Percentiles rank a stretch among this genome's conserved stretches.
Evolutionary conservation across 2,113 vertebrate species (phyloP).

Genomic region (Charadrius vociferus): DNA sequence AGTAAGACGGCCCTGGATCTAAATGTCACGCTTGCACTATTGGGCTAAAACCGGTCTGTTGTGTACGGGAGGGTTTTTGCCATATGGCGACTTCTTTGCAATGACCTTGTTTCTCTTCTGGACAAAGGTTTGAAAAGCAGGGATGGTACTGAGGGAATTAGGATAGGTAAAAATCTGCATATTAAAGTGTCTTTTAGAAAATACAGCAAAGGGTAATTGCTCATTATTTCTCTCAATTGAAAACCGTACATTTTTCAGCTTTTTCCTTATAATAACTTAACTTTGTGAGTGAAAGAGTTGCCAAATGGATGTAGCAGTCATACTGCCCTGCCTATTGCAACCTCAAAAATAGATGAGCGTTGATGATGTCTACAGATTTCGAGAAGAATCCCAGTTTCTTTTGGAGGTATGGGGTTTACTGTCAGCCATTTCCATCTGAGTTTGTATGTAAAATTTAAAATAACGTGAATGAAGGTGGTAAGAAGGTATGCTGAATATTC

Average conservation of each 20-base stretch:
- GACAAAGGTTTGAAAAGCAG: neutral
- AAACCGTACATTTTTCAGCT: neutral
- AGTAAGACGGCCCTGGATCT: neutral
- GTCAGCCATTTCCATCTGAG: neutral
- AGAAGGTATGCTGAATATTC: neutral
- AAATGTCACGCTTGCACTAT: accelerated
- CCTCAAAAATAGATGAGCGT: neutral
- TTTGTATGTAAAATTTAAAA: neutral
- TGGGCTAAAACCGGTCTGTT: neutral
- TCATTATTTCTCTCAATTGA: neutral
- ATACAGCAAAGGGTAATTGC: neutral
- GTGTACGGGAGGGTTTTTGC: neutral
- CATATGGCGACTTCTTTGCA: neutral
- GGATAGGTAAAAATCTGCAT: neutral
- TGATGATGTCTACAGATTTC: neutral
- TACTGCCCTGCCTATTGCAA: neutral
- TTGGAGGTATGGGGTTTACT: neutral
- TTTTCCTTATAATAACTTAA: neutral
- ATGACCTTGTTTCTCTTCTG: neutral
- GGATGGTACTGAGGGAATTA: neutral
- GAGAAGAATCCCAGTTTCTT: neutral
- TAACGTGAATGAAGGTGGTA: neutral
- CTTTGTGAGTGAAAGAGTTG: neutral
- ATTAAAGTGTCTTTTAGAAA: neutral
- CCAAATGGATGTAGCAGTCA: neutral